Evolutionary conservation across 2,113 vertebrate genomes (phyloP), one percentile per base, ranked within the genome.

Genomic region (Charadrius vociferus): DNA sequence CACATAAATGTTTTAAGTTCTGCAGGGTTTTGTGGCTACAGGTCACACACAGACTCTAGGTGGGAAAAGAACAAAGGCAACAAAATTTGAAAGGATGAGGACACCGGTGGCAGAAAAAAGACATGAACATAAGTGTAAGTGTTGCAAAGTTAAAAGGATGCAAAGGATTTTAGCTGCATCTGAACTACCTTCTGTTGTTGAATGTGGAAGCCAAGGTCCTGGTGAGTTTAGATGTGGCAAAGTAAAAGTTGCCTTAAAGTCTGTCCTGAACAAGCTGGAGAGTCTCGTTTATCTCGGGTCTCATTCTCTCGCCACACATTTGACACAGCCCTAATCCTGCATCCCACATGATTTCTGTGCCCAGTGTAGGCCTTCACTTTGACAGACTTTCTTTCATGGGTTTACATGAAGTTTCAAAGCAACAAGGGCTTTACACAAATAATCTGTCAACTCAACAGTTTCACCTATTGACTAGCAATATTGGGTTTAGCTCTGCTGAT

Each of bases 1-100:
- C 14, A 41, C 12, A 9, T 2, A 8, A n/a, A 59, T 0, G 1
- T n/a, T 3, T 0, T 3, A 29, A 53, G 4, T 63, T 50, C 71
- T 26, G 12, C 17, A 43, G 17, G 27, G 15, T 41, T 37, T 78
- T 53, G 21, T 19, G 34, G 27, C 26, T 45, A 16, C 34, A 56
- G 45, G 15, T 27, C 18, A 18, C 49, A 86, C 75, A 52, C 30
- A 41, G n/a, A 12, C 7, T 39, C 24, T 5, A 56, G 32, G 15
- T 55, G 43, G 43, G 11, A 34, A 45, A n/a, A 71, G 49, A 34
- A 62, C 34, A 86, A 86, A 91, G 53, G 20, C 17, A 55, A 47
- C 47, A 47, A 84, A 73, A 68, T 41, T 3, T 16, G 39, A 56
- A 72, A 74, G 58, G 5, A 12, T 65, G 49, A 68, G 43, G 9